Percentiles rank a stretch among this genome's conserved stretches.
Evolutionary conservation across 2,113 vertebrate species (phyloP).

Genomic region (Hippocampus abdominalis): DNA sequence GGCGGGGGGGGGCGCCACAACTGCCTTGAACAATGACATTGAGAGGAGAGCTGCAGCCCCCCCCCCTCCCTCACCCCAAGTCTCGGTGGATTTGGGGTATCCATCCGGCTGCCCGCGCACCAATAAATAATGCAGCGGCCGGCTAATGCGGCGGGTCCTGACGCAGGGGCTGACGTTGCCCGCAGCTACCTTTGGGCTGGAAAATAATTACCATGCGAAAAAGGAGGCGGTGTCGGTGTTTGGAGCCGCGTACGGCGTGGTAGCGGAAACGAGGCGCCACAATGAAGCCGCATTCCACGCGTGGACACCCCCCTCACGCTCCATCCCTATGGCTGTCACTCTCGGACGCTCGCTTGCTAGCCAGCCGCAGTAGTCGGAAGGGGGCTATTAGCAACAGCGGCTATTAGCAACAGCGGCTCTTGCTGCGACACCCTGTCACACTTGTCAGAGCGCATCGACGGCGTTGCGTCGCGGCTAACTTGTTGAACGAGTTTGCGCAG

Average conservation of each 20-base stretch:
- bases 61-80: conserved; percentile 28
- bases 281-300: conserved; percentile 70
- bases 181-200: conserved; percentile 79
- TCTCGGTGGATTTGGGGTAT: conserved; percentile 69
- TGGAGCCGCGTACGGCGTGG: conserved; percentile 63
- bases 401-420: conserved; percentile 39
- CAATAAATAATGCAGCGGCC: conserved; percentile 81
- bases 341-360: conserved; percentile 25
- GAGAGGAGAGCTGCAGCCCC: conserved; percentile 39
- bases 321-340: conserved; percentile 34
- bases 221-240: conserved; percentile 35
- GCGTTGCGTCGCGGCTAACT: conserved; percentile 7
- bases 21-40: conserved; percentile 67
- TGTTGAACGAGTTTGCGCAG: neutral
- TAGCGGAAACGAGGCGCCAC: conserved; percentile 71
- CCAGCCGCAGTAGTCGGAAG: conserved; percentile 38
- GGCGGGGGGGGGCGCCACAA: conserved; percentile 14
- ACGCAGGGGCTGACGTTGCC: conserved; percentile 73
- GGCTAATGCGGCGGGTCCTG: conserved; percentile 75
- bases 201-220: conserved; percentile 80
- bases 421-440: conserved; percentile 32
- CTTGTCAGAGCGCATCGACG: conserved; percentile 20
- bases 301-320: conserved; percentile 40
- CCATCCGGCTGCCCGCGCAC: conserved; percentile 63
- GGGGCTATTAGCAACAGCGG: conserved; percentile 39